A percentile compares a stretch with the other conserved stretches of the same genome.
Evolutionary conservation across 2,888 invertebrate genomes (phyloP).

Genomic region (Nemotelus nigrinus): DNA sequence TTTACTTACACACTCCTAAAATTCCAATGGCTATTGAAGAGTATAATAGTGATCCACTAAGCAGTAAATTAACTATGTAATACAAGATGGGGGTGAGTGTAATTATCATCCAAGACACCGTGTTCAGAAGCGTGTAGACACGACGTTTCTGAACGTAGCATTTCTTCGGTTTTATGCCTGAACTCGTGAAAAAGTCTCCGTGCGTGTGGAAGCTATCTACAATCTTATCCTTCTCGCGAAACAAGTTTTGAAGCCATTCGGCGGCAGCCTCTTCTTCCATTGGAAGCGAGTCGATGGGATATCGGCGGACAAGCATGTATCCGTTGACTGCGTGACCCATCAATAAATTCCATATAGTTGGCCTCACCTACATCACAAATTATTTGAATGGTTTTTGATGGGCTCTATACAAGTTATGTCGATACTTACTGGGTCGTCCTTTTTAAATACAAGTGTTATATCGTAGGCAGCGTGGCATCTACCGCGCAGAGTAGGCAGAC

Average conservation of each 20-base stretch:
- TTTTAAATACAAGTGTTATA: slow-evolving; percentile 78
- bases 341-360: slow-evolving; percentile 82
- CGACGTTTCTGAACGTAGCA: slow-evolving; percentile 67
- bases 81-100: slow-evolving; percentile 78
- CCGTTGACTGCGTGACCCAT: slow-evolving; percentile 78
- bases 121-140: slow-evolving; percentile 76
- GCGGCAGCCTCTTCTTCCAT: slow-evolving; percentile 75
- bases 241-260: slow-evolving; percentile 84
- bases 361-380: slow-evolving; percentile 67
- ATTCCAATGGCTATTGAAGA: slow-evolving; percentile 76
- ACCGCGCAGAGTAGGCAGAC: slow-evolving; percentile 81
- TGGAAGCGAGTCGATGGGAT: slow-evolving; percentile 83
- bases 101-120: slow-evolving; percentile 74
- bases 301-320: slow-evolving; percentile 81
- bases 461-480: slow-evolving; percentile 87
- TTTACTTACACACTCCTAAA: slow-evolving; percentile 79
- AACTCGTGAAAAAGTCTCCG: slow-evolving; percentile 82
- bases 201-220: slow-evolving; percentile 63
- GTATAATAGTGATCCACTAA: slow-evolving; percentile 78
- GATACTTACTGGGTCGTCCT: slow-evolving; percentile 68
- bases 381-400: slow-evolving; percentile 47
- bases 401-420: background rate
- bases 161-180: slow-evolving; percentile 65
- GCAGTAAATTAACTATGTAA: slow-evolving; percentile 72
- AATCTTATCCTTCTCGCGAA: slow-evolving; percentile 78